Percentiles rank a stretch among this genome's conserved stretches.
Conservation (phyloP, 2,888 invertebrate genomes). For the Watsonalla cultraria region DNA sequence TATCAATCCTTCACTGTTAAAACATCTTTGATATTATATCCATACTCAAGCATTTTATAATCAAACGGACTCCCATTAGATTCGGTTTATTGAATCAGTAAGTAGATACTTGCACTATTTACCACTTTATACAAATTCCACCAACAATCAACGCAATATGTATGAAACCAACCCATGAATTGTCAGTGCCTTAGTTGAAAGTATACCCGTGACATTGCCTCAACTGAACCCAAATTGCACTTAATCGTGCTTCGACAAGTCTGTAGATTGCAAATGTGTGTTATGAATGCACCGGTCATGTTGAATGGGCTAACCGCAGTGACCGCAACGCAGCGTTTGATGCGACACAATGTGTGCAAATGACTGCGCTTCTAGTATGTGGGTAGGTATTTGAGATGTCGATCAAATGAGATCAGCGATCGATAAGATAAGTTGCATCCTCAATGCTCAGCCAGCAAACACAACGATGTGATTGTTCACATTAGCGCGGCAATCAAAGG, state of each 20-base stretch:
- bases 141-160: no score
- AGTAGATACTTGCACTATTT: background rate
- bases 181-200: background rate
- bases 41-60: background rate
- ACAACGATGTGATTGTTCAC: constrained; percentile 30
- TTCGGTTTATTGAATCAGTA: background rate
- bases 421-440: background rate
- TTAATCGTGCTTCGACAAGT: constrained; percentile 40
- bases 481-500: constrained; percentile 37
- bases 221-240: constrained; percentile 33
- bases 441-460: constrained; percentile 19
- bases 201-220: background rate
- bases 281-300: constrained; percentile 42
- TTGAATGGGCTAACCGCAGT: constrained; percentile 49
- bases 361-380: constrained; percentile 5
- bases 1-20: background rate
- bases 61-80: background rate
- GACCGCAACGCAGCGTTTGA: constrained; percentile 39
- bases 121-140: no score
- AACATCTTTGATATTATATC: background rate
- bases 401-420: background rate
- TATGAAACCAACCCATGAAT: background rate
- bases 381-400: background rate
- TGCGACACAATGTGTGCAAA: constrained; percentile 10
- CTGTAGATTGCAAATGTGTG: constrained; percentile 29